Percentiles rank a stretch among this genome's conserved stretches.
Conservation (phyloP, 2,888 invertebrate genomes). For the Sarcophaga caerulescens region DNA sequence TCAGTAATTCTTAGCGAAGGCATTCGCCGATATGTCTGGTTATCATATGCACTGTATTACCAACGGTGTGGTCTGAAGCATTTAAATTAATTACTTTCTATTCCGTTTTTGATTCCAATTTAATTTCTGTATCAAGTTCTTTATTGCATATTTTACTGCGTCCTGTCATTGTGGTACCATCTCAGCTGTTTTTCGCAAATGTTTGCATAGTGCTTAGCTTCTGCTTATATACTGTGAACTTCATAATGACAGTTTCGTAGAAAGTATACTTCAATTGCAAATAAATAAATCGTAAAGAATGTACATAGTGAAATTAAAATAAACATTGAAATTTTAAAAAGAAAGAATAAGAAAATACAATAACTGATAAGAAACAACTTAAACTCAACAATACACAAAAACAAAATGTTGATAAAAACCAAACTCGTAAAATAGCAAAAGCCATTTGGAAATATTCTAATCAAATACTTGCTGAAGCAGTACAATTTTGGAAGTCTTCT, state of each 20-base stretch:
- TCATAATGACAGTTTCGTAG: neutral
- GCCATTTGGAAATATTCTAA: slow-evolving; percentile 39
- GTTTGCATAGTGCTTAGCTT: neutral
- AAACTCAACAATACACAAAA: slow-evolving; percentile 9
- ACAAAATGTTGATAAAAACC: slow-evolving; percentile 42
- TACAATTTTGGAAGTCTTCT: slow-evolving; percentile 51
- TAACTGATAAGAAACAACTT: slow-evolving; percentile 57
- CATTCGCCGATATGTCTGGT: too few relatives aligned
- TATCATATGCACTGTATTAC: too few relatives aligned
- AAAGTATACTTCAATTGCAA: slow-evolving; percentile 9
- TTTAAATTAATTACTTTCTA: neutral
- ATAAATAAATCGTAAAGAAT: neutral
- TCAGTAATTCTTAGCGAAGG: too few relatives aligned
- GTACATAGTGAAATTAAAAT: slow-evolving; percentile 14
- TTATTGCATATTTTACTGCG: neutral
- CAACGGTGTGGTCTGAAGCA: too few relatives aligned
- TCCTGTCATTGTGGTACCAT: neutral
- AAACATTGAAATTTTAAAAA: neutral
- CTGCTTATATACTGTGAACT: neutral
- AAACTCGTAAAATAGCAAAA: slow-evolving; percentile 31
- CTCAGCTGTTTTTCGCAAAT: neutral
- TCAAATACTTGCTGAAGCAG: slow-evolving; percentile 37
- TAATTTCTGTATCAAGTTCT: neutral
- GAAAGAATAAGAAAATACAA: slow-evolving; percentile 19
- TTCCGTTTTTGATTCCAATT: neutral